Percentiles rank a stretch among this genome's conserved stretches.
Evolutionary conservation across 1,140 invertebrate species (phyloP).

Genomic region (Amyelois transitella): DNA sequence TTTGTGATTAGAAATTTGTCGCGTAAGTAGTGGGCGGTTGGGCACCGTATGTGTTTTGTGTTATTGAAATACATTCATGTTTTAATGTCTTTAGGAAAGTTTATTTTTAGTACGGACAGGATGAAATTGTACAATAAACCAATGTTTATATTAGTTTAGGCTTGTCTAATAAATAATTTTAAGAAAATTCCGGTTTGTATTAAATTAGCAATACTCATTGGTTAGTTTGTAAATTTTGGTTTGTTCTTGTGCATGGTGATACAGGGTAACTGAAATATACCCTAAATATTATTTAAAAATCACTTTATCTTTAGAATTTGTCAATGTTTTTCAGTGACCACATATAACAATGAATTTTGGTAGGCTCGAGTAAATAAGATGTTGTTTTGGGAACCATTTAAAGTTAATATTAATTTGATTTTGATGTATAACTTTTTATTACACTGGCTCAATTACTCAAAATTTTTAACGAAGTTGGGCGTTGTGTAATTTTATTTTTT

Average conservation of each 20-base stretch:
- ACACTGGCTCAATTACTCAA: too few relatives aligned
- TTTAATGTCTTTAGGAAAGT: neutral
- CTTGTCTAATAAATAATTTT: neutral
- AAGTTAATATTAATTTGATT: too few relatives aligned
- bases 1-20: too few relatives aligned
- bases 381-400: constrained; percentile 34
- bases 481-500: too few relatives aligned
- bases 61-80: neutral
- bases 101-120: neutral
- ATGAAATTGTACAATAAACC: neutral
- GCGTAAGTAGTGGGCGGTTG: neutral
- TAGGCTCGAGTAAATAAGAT: constrained; percentile 15
- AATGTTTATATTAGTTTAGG: neutral
- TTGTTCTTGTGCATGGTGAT: constrained; percentile 32
- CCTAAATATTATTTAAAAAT: constrained; percentile 16
- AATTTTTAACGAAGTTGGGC: too few relatives aligned
- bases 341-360: constrained; percentile 24
- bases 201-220: constrained; percentile 41
- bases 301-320: neutral
- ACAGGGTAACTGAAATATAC: constrained; percentile 31
- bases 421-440: too few relatives aligned
- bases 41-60: neutral
- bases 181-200: neutral
- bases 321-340: neutral
- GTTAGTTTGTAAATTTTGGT: constrained; percentile 28